Percentiles rank a stretch among this genome's conserved stretches.
Conservation (phyloP, 2,113 vertebrate genomes). For the Physeter macrocephalus region DNA sequence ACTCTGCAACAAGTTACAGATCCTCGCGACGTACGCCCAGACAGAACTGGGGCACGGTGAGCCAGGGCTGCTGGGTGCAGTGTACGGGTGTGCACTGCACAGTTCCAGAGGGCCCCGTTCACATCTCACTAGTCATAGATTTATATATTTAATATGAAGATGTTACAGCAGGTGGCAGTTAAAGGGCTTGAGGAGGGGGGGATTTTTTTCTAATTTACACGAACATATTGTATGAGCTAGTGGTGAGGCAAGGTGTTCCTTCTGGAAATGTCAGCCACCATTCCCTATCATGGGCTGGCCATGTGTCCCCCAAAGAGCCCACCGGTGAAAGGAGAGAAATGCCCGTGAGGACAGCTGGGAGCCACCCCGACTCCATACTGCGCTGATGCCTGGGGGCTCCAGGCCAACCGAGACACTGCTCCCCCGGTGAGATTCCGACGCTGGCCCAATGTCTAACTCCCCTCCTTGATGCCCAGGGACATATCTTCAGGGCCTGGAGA, state of each 20-base stretch:
- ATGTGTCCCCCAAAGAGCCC: background rate
- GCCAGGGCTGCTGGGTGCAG: background rate
- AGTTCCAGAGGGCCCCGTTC: background rate
- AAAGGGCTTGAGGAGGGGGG: background rate
- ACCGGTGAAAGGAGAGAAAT: background rate
- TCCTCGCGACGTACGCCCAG: slow-evolving; percentile 80
- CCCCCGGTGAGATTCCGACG: background rate
- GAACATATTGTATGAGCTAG: background rate
- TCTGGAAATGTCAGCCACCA: background rate
- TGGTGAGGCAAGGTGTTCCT: background rate
- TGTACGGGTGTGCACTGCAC: rapidly evolving
- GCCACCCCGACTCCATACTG: rapidly evolving
- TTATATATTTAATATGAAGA: background rate
- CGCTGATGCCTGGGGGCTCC: background rate
- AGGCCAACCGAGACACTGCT: background rate
- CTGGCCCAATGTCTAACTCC: background rate
- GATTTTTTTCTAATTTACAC: background rate
- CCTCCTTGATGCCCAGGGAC: slow-evolving; percentile 76
- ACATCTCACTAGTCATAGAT: background rate
- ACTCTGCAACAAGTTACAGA: slow-evolving; percentile 54
- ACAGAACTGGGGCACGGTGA: slow-evolving; percentile 86
- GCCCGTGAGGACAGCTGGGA: background rate
- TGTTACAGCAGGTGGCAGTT: background rate
- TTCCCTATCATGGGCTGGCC: background rate
- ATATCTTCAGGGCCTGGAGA: slow-evolving; percentile 84